Base-by-base conservation (phyloP, 2,113 vertebrate species). In the Dinomys branickii region DNA sequence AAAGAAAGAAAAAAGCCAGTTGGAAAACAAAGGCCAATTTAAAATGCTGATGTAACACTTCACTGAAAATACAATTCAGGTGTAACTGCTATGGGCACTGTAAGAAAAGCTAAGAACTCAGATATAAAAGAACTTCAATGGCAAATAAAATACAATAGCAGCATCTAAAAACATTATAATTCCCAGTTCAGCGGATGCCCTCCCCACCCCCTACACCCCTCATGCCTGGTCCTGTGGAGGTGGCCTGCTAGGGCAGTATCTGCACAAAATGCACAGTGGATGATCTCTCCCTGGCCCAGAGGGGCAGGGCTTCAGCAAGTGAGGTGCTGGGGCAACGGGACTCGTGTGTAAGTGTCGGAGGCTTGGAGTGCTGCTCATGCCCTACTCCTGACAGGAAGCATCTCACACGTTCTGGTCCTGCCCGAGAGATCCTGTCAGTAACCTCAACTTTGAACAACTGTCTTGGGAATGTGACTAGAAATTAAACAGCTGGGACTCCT, bases 11-110 rank as follows among this genome's bases (percentile, higher is more conserved):
- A 73, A 56, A 35, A 69, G 80, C 41, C 81, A 81, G n/a, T 63
- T 58, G 41, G 85, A 75, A 97, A 85, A 71, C 54, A 95, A 92
- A 67, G 59, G 38, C 54, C 67, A 91, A 91, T 44, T 90, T 96
- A 77, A 83, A 96, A 93, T 88, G 86, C 44, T 52, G 77, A 83
- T 88, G 85, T 87, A 90, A 96, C 97, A 96, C 88, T 93, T 89
- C 90, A 97, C 85, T 52, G 14, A 47, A 93, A 92, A 94, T 92
- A 97, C 69, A 95, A 90, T 20, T 88, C 77, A 95, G 94, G 91
- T 41, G 35, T 88, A 81, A 75, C 85, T 91, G 78, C 78, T 95
- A 44, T 16, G 77, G 91, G 73, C 87, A 91, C 67, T 81, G 58
- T 59, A 30, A 97, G 65, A 82, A 90, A 96, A 96, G 85, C 88